phyloP scores from a whole-genome alignment of 2,888 invertebrate genomes.

The Stenodema calcarata region DNA sequence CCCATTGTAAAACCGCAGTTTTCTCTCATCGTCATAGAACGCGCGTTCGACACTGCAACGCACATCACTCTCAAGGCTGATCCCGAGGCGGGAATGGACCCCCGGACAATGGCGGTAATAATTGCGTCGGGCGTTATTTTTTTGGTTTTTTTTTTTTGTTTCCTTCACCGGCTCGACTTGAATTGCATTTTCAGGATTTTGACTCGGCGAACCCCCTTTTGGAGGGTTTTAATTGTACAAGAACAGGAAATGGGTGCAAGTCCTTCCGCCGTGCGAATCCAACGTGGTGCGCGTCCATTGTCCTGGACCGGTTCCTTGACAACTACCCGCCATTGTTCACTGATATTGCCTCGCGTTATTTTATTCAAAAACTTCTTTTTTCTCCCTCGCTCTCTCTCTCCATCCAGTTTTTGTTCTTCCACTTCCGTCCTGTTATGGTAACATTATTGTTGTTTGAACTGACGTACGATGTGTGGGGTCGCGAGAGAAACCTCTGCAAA shows the following conservation, averaged over 20 bases:
- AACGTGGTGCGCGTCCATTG: background rate
- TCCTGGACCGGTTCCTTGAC: background rate
- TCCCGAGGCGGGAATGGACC: too few relatives aligned
- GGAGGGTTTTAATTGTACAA: slow-evolving; percentile 18
- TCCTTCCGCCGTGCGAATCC: slow-evolving; percentile 37
- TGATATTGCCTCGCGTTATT: background rate
- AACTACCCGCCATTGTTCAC: background rate
- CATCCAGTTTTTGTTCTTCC: background rate
- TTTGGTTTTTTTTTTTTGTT: too few relatives aligned
- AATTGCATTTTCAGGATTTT: background rate
- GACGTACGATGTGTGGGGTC: background rate
- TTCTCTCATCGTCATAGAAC: too few relatives aligned
- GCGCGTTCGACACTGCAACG: too few relatives aligned
- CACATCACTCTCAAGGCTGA: too few relatives aligned
- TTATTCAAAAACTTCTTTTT: background rate
- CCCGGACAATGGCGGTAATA: slow-evolving; percentile 1
- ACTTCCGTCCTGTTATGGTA: background rate
- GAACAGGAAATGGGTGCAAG: slow-evolving; percentile 37
- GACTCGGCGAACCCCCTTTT: background rate
- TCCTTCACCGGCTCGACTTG: background rate
- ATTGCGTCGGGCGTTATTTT: too few relatives aligned
- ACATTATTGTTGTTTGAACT: background rate
- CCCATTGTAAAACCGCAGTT: too few relatives aligned
- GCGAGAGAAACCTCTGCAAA: background rate
- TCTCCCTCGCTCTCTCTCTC: background rate